Conservation (phyloP, 2,888 invertebrate species). For the Tetramorium bicarinatum region DNA sequence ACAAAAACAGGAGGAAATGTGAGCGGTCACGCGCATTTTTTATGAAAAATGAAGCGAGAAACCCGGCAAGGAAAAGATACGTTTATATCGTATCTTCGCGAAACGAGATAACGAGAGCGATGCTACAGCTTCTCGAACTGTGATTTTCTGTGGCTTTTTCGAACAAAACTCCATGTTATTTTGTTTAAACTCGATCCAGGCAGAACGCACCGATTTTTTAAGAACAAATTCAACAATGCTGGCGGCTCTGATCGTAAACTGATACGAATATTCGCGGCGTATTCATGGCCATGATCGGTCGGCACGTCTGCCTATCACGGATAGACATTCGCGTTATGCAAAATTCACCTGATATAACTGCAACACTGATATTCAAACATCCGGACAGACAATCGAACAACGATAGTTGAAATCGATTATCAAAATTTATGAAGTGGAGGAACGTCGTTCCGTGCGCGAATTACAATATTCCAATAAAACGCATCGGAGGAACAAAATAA, state of each 20-base stretch:
- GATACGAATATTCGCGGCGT: constrained; percentile 14
- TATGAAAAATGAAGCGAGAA: background rate
- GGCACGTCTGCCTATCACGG: constrained; percentile 9
- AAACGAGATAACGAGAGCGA: background rate
- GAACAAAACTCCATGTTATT: background rate
- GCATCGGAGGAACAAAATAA: background rate
- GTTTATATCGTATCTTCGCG: background rate
- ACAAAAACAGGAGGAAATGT: background rate
- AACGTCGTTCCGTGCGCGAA: background rate
- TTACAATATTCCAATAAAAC: constrained; percentile 9
- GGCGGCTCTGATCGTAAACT: constrained; percentile 4
- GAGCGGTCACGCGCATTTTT: background rate
- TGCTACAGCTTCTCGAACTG: background rate
- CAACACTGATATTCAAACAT: constrained; percentile 21
- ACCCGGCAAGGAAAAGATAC: background rate
- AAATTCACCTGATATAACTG: constrained; percentile 43
- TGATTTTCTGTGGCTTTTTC: background rate
- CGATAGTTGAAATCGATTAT: constrained; percentile 39
- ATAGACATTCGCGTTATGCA: constrained; percentile 40
- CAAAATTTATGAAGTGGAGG: constrained; percentile 28
- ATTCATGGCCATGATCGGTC: background rate
- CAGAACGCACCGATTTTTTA: constrained; percentile 1
- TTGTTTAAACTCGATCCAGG: background rate
- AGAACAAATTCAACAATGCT: background rate
- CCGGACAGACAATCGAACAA: constrained; percentile 11